Conservation (phyloP, 1,140 invertebrate species). For the Bombus waltoni region DNA sequence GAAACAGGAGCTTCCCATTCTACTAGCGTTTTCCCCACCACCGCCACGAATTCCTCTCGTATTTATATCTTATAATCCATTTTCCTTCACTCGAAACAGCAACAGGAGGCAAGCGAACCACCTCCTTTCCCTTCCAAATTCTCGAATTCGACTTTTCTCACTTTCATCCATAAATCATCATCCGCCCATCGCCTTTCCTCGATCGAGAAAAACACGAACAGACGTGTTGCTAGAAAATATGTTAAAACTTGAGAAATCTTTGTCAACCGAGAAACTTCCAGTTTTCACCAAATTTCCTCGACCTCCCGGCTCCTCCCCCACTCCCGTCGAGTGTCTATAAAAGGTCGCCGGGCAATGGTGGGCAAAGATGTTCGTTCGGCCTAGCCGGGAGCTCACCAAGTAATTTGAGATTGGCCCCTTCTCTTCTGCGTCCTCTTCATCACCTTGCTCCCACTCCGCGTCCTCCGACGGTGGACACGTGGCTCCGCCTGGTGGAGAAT, state of each 20-base stretch:
- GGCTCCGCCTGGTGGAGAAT: constrained; percentile 73
- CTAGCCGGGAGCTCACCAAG: constrained; percentile 73
- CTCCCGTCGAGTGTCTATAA: constrained; percentile 76
- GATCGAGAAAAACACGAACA: background rate
- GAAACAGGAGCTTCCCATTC: constrained; percentile 28
- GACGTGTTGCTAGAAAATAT: background rate
- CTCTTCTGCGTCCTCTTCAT: constrained; percentile 67
- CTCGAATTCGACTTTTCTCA: background rate
- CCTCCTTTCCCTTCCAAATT: background rate
- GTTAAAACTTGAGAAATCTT: constrained; percentile 18
- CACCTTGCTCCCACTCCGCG: constrained; percentile 51
- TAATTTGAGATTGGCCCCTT: constrained; percentile 79
- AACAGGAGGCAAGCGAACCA: background rate
- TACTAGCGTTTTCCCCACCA: constrained; percentile 22
- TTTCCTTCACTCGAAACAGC: constrained; percentile 27
- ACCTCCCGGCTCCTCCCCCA: constrained; percentile 67
- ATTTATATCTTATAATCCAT: constrained; percentile 52
- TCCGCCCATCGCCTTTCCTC: no score
- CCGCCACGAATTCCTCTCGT: constrained; percentile 27
- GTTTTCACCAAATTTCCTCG: constrained; percentile 73
- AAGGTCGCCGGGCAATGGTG: constrained; percentile 74
- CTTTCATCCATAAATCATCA: background rate
- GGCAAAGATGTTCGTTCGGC: constrained; percentile 69
- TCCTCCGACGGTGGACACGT: constrained; percentile 24
- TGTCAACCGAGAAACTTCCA: constrained; percentile 52